Evolutionary conservation across 2,888 invertebrate genomes (phyloP), one percentile per base, ranked within the genome.

Genomic region (Tenthredo scrophulariae): DNA sequence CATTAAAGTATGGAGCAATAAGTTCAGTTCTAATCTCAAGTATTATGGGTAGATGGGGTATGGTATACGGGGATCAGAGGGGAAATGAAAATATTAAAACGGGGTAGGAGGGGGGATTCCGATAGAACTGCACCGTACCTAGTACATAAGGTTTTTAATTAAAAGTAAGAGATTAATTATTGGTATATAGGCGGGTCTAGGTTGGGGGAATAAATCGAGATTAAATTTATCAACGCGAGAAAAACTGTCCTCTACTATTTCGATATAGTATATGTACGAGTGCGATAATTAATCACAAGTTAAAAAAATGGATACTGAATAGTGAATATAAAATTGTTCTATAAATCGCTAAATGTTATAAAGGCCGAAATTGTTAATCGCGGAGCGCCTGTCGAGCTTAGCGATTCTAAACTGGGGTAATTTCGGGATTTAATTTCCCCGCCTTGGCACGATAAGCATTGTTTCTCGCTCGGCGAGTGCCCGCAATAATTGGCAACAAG

Each of bases 11-110:
- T 87, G 88, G 90, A 89, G n/a, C 90, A 89, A 90, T 91, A 91
- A 91, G 91, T 91, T 90, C 90, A 89, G 91, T 90, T 92, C 91
- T 91, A 91, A 91, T 91, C 91, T 91, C 89, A 87, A 87, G 89
- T 87, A 90, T 90, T 90, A 90, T 89, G 87, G 37, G n/a, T 70
- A 70, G 13, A 26, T 33, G 33, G 46, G 46, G 46, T 46, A 46
- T 46, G 46, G 46, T 74, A 26, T 43, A 74, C 43, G 43, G 26
- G 67, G 43, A 74, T 74, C 22, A 74, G n/a, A 26, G 85, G 87
- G 85, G 85, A 88, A 90, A 86, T 85, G 87, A 89, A 91, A 89
- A 90, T 90, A 90, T 90, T 89, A 88, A 89, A 90, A 86, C 86
- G 85, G 85, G 84, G 54, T 33, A 15, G 7, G 18, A 9, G 70